Evolutionary conservation across 2,888 invertebrate genomes (phyloP), one percentile per base, ranked within the genome.

Genomic region (Pedicia rivosa): DNA sequence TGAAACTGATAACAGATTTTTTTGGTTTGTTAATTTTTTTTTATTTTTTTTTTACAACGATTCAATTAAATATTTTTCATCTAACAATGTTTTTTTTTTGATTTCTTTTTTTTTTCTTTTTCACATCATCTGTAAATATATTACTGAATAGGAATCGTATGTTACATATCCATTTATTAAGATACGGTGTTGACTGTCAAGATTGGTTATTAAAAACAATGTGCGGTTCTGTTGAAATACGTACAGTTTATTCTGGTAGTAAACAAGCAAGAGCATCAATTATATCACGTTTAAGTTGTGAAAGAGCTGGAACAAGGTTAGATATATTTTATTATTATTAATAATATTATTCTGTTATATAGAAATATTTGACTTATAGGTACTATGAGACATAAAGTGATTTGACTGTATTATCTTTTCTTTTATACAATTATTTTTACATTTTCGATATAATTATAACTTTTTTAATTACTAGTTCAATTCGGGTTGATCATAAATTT

Each of bases 161-260:
- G 68, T 67, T 98, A 44, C 90, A 91, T 57, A 82, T 94, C 43
- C 91, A 92, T 62, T 67, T 97, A 46, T 74, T 92, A 50, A 72
- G 91, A 46, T 97, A 75, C 66, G 88, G 88, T 36, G 82, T 99
- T 27, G 80, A 91, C 55, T 84, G 86, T 48, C 73, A 74, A 44
- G 72, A 80, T 35, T 98, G 98, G 98, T 65, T 98, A 39, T 67
- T 95, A 28, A 87, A 90, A 61, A 74, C 86, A 24, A 95, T 95
- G 79, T 97, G 97, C 66, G 98, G 98, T 13, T 91, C 90, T 38
- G 84, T 98, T 13, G 94, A 97, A 64, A 84, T 98, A 44, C 74
- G 94, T 42, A 98, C 97, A 2, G 86, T 98, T n/a, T 99, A 98
- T 64, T 92, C 92, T 34, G 94, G 94, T 1, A 84, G 88, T 48